Conservation (phyloP, 2,888 invertebrate species). For the Heliconius cydno region DNA sequence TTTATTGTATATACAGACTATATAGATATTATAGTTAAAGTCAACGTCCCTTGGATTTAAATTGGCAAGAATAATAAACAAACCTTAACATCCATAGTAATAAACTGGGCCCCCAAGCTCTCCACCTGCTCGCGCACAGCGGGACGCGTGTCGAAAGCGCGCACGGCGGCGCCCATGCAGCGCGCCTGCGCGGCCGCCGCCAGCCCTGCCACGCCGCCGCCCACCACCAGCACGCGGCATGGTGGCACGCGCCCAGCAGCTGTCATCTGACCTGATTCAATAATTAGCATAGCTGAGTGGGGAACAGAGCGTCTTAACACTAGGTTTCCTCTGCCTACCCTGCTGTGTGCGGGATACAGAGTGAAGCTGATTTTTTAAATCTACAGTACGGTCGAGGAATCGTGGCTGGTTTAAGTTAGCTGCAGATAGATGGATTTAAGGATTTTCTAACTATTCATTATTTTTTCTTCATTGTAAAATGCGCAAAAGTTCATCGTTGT, state of each 20-base stretch:
- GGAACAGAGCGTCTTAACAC: too few relatives aligned
- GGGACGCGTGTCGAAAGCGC: slow-evolving; percentile 93
- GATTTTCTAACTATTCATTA: too few relatives aligned
- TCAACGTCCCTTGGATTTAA: not conserved
- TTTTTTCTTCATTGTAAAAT: too few relatives aligned
- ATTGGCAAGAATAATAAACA: slow-evolving; percentile 8
- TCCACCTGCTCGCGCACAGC: slow-evolving; percentile 93
- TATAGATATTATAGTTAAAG: not conserved
- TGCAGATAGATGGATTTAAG: too few relatives aligned
- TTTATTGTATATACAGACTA: not conserved
- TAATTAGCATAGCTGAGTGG: not conserved
- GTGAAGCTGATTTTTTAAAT: too few relatives aligned
- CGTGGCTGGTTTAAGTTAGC: too few relatives aligned
- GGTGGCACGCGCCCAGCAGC: slow-evolving; percentile 95
- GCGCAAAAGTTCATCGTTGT: too few relatives aligned
- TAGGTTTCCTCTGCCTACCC: too few relatives aligned
- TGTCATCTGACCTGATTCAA: slow-evolving; percentile 89
- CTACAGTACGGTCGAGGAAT: too few relatives aligned
- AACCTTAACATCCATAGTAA: slow-evolving; percentile 90
- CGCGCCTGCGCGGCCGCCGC: slow-evolving; percentile 93
- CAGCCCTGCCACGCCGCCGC: slow-evolving; percentile 95
- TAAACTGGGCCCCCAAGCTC: slow-evolving; percentile 94
- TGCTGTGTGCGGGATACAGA: too few relatives aligned
- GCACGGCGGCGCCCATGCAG: slow-evolving; percentile 94
- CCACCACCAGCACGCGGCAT: slow-evolving; percentile 93